phyloP scores from a whole-genome alignment of 2,113 vertebrate species.

The Charina bottae region DNA sequence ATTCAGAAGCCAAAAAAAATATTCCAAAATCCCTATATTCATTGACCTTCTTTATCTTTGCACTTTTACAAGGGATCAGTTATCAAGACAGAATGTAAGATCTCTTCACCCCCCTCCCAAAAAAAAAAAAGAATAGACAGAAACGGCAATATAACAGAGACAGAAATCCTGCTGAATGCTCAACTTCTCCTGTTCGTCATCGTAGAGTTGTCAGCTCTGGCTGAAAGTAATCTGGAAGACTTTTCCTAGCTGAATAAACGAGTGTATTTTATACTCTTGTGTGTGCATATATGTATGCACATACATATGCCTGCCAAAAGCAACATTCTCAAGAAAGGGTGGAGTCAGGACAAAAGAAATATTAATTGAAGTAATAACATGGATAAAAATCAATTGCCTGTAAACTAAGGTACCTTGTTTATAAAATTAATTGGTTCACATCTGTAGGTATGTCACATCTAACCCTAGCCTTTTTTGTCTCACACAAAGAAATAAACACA shows the following conservation, averaged over 20 bases:
- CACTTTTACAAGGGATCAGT: not conserved
- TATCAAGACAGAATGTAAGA: not conserved
- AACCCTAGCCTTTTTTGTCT: too few species aligned
- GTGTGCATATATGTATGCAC: not conserved
- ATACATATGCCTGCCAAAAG: not conserved
- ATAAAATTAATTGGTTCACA: not conserved
- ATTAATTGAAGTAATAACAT: not conserved
- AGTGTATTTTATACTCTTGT: not conserved
- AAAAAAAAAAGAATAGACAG: not conserved
- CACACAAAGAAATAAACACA: not conserved
- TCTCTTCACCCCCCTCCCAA: not conserved
- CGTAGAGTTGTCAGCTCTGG: not conserved
- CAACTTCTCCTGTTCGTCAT: not conserved
- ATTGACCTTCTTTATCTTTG: not conserved
- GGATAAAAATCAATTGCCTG: not conserved
- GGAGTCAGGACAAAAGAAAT: not conserved
- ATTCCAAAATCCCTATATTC: not conserved
- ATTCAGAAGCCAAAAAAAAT: not conserved
- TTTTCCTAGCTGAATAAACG: not conserved
- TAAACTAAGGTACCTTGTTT: not conserved
- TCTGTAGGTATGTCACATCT: not conserved
- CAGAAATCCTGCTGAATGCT: not conserved
- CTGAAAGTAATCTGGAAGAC: not conserved
- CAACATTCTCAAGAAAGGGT: not conserved
- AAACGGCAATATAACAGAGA: not conserved